phyloP scores from a whole-genome alignment of 2,888 invertebrate species.

The Volucella zonaria region DNA sequence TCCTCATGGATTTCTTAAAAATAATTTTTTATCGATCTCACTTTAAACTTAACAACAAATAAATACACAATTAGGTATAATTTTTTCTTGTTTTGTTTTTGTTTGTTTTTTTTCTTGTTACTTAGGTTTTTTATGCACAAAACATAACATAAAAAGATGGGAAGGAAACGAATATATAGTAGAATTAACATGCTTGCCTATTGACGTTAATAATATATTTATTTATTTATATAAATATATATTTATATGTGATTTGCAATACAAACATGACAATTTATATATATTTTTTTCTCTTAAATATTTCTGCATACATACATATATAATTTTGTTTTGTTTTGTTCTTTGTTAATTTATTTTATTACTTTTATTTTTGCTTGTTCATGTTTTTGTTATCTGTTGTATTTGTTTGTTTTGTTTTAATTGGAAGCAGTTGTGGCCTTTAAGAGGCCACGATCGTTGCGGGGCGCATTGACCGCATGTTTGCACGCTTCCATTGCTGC shows the following conservation, averaged over 20 bases:
- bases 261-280: conserved; percentile 55
- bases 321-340: conserved; percentile 36
- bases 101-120: conserved; percentile 3
- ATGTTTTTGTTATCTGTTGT: conserved; percentile 26
- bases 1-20: conserved; percentile 52
- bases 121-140: conserved; percentile 14
- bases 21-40: conserved; percentile 62
- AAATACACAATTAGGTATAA: conserved; percentile 73
- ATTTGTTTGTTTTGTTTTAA: conserved; percentile 49
- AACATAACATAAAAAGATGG: conserved; percentile 60
- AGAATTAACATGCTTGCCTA: conserved; percentile 50
- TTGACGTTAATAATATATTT: conserved; percentile 21
- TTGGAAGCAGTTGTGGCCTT: conserved; percentile 76
- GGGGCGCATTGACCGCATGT: conserved; percentile 74
- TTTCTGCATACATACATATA: conserved; percentile 33
- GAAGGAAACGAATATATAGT: conserved; percentile 60
- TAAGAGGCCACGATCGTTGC: conserved; percentile 74
- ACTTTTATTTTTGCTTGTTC: conserved; percentile 30
- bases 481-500: conserved; percentile 75
- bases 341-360: conserved; percentile 39
- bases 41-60: conserved; percentile 76
- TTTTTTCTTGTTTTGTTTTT: conserved; percentile 40
- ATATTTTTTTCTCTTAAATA: conserved; percentile 32
- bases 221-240: conserved; percentile 20
- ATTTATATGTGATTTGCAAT: conserved; percentile 40